phyloP scores from a whole-genome alignment of 2,797 vertebrate species.

The Acipenser ruthenus region DNA sequence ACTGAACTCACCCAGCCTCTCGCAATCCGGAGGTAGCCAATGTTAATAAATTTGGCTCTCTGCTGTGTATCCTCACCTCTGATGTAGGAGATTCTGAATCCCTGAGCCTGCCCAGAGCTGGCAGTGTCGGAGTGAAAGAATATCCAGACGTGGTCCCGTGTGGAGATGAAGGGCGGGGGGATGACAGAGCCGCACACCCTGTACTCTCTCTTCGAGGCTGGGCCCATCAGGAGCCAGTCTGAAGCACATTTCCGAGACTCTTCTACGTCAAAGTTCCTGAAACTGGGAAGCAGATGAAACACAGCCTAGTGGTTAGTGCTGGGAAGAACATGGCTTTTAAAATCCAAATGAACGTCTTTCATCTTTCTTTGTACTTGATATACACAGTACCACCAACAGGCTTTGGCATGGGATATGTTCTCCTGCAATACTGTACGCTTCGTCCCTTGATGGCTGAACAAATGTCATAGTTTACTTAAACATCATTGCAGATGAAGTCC shows the following conservation, averaged over 20 bases:
- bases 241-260: conserved; percentile 74
- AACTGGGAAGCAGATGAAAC: conserved; percentile 49
- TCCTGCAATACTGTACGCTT: too few relatives aligned
- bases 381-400: too few relatives aligned
- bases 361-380: too few relatives aligned
- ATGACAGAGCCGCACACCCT: conserved; percentile 80
- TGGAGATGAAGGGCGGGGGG: conserved; percentile 83
- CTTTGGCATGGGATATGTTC: too few relatives aligned
- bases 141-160: conserved; percentile 80
- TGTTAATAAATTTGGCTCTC: background rate
- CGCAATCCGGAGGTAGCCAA: too few relatives aligned
- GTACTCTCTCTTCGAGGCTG: conserved; percentile 69
- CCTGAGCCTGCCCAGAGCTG: conserved; percentile 84
- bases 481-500: too few relatives aligned
- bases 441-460: too few relatives aligned
- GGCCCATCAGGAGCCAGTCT: conserved; percentile 85
- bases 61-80: conserved; percentile 59
- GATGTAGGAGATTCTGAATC: conserved; percentile 90
- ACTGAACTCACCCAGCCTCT: too few relatives aligned
- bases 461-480: too few relatives aligned
- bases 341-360: too few relatives aligned
- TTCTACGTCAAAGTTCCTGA: conserved; percentile 87
- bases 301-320: too few relatives aligned
- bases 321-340: too few relatives aligned
- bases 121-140: conserved; percentile 83